phyloP scores from a whole-genome alignment of 2,888 invertebrate genomes.

The Candidula unifasciata region DNA sequence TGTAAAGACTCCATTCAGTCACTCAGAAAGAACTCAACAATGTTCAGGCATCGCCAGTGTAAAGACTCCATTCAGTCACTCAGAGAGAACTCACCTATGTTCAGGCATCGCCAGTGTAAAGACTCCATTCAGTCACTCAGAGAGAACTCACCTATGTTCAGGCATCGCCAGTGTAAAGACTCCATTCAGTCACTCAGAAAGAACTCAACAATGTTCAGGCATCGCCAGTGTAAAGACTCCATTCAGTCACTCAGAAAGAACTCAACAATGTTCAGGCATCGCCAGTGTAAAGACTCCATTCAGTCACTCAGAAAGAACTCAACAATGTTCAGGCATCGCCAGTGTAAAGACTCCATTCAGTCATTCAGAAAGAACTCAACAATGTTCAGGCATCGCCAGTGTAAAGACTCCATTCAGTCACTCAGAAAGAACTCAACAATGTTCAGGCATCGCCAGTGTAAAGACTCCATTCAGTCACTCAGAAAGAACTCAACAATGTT shows the following conservation, averaged over 20 bases:
- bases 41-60: slow-evolving; percentile 46
- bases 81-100: slow-evolving; percentile 53
- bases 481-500: no score
- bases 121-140: slow-evolving; percentile 41
- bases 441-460: slow-evolving; percentile 42
- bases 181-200: slow-evolving; percentile 40
- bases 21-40: no score
- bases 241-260: slow-evolving; percentile 46
- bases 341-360: slow-evolving; percentile 46
- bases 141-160: slow-evolving; percentile 51
- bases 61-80: slow-evolving; percentile 47
- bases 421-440: no score
- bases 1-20: slow-evolving; percentile 44
- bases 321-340: slow-evolving; percentile 48
- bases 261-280: slow-evolving; percentile 48
- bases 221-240: slow-evolving; percentile 46
- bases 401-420: slow-evolving; percentile 47
- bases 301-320: no score
- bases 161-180: slow-evolving; percentile 50
- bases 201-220: slow-evolving; percentile 51
- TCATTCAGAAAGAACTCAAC: no score
- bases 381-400: slow-evolving; percentile 46
- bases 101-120: slow-evolving; percentile 47
- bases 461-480: slow-evolving; percentile 49
- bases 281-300: slow-evolving; percentile 47